phyloP scores from a whole-genome alignment of 2,113 vertebrate species.

The Pycnonotus jocosus region DNA sequence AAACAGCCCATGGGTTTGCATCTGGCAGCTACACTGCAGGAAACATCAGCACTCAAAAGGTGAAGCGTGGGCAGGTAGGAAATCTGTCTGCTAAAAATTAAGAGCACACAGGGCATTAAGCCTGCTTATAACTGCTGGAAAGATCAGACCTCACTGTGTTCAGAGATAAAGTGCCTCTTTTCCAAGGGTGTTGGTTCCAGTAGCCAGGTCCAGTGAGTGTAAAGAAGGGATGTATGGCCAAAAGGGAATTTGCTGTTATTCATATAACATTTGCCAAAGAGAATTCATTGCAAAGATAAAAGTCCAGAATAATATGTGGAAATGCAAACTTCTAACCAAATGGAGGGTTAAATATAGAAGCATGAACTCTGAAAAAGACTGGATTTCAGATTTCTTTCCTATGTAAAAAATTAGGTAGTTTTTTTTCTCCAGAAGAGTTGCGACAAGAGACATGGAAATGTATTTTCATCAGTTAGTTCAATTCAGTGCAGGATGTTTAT shows the following conservation, averaged over 20 bases:
- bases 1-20: neutral
- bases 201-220: neutral
- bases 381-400: neutral
- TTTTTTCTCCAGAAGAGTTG: neutral
- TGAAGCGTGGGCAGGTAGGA: neutral
- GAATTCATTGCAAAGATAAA: neutral
- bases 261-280: neutral
- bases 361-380: neutral
- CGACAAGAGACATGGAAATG: neutral
- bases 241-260: neutral
- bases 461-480: neutral
- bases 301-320: neutral
- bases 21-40: neutral
- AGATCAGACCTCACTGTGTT: neutral
- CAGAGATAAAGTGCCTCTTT: neutral
- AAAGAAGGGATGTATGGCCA: neutral
- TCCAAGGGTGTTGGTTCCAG: neutral
- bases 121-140: neutral
- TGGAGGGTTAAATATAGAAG: neutral
- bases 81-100: neutral
- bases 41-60: neutral
- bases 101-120: neutral
- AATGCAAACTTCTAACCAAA: neutral
- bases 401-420: fast-evolving
- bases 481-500: neutral